Base-by-base conservation (phyloP, 2,888 invertebrate species). In the Latrodectus elegans region DNA sequence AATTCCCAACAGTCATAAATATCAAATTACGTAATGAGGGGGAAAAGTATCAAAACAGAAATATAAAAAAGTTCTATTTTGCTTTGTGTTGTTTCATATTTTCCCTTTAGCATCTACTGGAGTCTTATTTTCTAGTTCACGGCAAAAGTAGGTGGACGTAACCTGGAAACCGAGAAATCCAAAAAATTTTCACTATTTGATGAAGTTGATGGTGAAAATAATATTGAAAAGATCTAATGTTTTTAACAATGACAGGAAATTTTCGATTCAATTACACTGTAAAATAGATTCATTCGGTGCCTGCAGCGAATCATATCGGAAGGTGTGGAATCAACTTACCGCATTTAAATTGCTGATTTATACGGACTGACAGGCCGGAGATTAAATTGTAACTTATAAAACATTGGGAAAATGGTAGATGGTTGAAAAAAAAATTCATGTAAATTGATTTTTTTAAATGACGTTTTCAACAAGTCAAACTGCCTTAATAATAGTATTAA, bases 61-160 rank as follows among this genome's bases (percentile, higher is more conserved):
- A n/a, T 60, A 22, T 17, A 70, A 70, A 22, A 15, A 70, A 26
- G 60, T 15, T 12, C n/a, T 9, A 51, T 71, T 71, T 71, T 71
- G 71, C 52, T 71, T 71, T n/a, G 11, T 22, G 52, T 17, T 12
- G 52, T 22, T 72, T 49, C 8, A 76, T 75, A 65, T 71, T 80
- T 86, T 76, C 72, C 53, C 64, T 71, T 60, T 60, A 38, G 65
- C 55, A 55, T 55, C 67, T 85, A 60, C 4, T 60, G 8, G n/a
- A n/a, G 12, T n/a, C n/a, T 60, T 75, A 64, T 71, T 86, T 81
- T 86, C 86, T 86, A 86, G 86, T 86, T 86, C 86, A 86, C 76
- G 86, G 86, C 86, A 71, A 86, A 86, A 86, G 76, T 81, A 81
- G 86, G 80, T 55, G 86, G 81, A 65, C 65, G 53, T 86, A 86